phyloP scores from a whole-genome alignment of 1,140 invertebrate species.

The Tetragonula clypearis region DNA sequence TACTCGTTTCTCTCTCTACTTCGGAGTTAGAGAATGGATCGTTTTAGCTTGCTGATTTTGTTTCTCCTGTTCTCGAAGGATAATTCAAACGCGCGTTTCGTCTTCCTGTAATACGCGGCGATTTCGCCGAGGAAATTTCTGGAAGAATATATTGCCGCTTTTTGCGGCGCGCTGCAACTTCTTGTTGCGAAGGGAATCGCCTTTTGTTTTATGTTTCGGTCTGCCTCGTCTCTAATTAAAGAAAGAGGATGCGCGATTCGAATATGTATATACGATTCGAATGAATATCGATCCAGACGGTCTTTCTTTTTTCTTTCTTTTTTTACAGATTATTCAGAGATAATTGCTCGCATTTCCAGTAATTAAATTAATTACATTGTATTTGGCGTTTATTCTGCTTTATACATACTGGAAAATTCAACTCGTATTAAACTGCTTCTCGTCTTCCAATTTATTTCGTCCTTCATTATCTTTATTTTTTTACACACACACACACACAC shows the following conservation, averaged over 20 bases:
- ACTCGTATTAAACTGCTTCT: not conserved
- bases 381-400: not conserved
- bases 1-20: not conserved
- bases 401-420: not conserved
- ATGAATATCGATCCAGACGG: not conserved
- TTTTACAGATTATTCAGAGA: too few species aligned
- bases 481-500: not conserved
- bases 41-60: not conserved
- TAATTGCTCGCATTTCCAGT: not conserved
- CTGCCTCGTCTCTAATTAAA: not conserved
- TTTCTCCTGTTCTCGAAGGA: not conserved
- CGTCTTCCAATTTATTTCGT: not conserved
- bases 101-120: not conserved
- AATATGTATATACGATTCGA: too few species aligned
- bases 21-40: not conserved
- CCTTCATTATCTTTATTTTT: not conserved
- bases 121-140: conserved; percentile 3
- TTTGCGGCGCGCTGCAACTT: not conserved
- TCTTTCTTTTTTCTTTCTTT: not conserved
- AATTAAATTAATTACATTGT: not conserved
- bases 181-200: not conserved
- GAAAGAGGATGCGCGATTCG: too few species aligned
- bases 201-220: not conserved
- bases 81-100: not conserved
- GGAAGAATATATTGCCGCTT: not conserved